Conservation (phyloP, 2,888 invertebrate genomes). For the Mechanitis mazaeus region DNA sequence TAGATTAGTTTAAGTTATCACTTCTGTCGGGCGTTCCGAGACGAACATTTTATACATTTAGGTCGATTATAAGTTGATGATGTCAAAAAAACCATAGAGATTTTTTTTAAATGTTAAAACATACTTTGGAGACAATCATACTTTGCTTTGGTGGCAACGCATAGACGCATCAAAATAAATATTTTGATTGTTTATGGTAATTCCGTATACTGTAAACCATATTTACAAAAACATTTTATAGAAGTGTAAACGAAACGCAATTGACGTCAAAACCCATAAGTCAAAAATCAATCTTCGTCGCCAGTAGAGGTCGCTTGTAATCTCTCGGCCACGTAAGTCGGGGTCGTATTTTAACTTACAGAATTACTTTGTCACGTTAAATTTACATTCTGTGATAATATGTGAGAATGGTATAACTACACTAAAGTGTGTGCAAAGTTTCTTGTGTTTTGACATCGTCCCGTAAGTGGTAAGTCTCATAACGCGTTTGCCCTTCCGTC, state of each 20-base stretch:
- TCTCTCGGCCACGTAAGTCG: constrained; percentile 76
- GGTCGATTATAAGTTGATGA: too few species aligned
- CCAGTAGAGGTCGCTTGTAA: constrained; percentile 67
- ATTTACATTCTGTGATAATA: constrained; percentile 54
- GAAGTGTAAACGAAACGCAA: constrained; percentile 24
- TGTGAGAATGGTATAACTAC: constrained; percentile 63
- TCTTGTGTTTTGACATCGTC: constrained; percentile 48
- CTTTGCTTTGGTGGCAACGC: too few species aligned
- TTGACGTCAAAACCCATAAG: constrained; percentile 54
- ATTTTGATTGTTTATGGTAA: too few species aligned
- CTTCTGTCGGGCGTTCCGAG: too few species aligned
- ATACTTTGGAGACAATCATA: too few species aligned
- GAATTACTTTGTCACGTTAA: constrained; percentile 58
- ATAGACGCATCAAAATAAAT: too few species aligned
- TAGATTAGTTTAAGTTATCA: too few species aligned
- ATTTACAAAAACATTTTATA: background rate
- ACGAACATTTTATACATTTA: too few species aligned
- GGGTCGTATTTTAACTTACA: constrained; percentile 70
- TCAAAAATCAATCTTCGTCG: constrained; percentile 56
- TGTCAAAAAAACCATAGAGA: too few species aligned
- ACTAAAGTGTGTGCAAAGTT: constrained; percentile 49
- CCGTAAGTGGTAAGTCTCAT: constrained; percentile 53
- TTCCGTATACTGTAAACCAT: background rate
- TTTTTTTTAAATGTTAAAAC: too few species aligned
- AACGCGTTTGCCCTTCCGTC: constrained; percentile 56